A percentile compares a stretch with the other conserved stretches of the same genome.
These are phyloP conservation scores for Hydropsyche tenuis DNA, from an alignment of 1,140 invertebrate genomes.

Conservation along the genomic window DNA sequence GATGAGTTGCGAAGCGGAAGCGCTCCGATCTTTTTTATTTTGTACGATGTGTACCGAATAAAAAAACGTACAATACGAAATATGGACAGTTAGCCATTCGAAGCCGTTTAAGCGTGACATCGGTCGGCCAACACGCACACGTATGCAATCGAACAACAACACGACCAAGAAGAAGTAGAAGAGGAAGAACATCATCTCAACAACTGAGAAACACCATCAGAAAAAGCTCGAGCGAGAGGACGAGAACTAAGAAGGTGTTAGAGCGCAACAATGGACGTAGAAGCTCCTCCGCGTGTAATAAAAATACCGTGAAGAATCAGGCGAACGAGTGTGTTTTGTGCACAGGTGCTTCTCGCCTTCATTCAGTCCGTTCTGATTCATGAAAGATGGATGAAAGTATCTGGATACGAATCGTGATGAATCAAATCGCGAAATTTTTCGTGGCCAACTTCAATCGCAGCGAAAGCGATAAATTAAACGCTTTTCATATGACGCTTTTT, in stretches of 20 bases:
- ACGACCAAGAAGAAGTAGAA: constrained; percentile 4
- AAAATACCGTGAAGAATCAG: constrained; percentile 43
- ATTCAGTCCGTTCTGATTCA: no score
- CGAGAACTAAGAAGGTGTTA: not conserved
- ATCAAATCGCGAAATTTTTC: no score
- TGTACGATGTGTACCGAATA: constrained; percentile 9
- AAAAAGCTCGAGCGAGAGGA: not conserved
- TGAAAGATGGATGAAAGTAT: no score
- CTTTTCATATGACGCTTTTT: no score
- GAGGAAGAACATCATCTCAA: no score
- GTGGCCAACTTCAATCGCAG: no score
- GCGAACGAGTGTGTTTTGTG: constrained; percentile 38
- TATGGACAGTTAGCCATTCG: constrained; percentile 31
- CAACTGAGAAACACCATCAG: no score
- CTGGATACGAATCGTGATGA: no score
- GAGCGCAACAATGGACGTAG: not conserved
- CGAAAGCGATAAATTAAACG: no score
- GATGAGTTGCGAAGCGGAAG: constrained; percentile 24
- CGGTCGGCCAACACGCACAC: constrained; percentile 28
- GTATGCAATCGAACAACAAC: constrained; percentile 20
- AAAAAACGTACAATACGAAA: constrained; percentile 29
- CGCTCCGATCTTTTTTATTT: not conserved
- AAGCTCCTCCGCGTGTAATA: not conserved
- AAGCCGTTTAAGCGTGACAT: constrained; percentile 32
- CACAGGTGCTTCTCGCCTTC: no score